These are phyloP conservation scores for Plutomurus gul DNA, from an alignment of 1,140 invertebrate species.

Conservation along the genomic window DNA sequence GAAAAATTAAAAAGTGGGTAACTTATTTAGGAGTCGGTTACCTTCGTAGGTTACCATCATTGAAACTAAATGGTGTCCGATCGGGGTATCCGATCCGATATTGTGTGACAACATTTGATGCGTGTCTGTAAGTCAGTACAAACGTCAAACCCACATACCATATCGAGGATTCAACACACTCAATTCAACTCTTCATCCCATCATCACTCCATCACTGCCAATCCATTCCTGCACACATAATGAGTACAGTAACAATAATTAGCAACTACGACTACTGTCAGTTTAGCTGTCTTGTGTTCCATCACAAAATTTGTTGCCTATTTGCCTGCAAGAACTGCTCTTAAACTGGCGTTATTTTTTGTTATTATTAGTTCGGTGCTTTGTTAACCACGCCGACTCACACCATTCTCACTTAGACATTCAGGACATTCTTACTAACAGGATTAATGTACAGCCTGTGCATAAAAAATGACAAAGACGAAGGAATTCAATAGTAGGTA, in stretches of 20 bases:
- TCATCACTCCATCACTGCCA: conserved; percentile 28
- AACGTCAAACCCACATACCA: conserved; percentile 43
- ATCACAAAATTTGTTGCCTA: too few relatives aligned
- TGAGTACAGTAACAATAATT: background rate
- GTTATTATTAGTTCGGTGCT: too few relatives aligned
- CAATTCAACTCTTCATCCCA: conserved; percentile 28
- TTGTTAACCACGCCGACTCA: too few relatives aligned
- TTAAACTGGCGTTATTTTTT: too few relatives aligned
- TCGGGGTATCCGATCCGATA: conserved; percentile 35
- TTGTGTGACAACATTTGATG: conserved; percentile 32
- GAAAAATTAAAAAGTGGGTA: conserved; percentile 30
- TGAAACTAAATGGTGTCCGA: conserved; percentile 33
- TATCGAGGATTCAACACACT: conserved; percentile 33
- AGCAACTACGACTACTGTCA: too few relatives aligned
- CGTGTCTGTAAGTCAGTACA: conserved; percentile 40
- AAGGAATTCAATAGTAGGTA: too few relatives aligned
- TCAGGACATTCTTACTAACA: too few relatives aligned
- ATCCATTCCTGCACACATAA: conserved; percentile 25
- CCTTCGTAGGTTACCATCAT: conserved; percentile 40
- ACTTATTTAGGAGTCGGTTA: conserved; percentile 33
- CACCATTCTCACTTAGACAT: too few relatives aligned
- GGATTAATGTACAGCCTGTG: too few relatives aligned
- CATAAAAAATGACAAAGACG: too few relatives aligned
- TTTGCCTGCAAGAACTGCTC: too few relatives aligned
- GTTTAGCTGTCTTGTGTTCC: too few relatives aligned